These are phyloP conservation scores for Drosophila pandora DNA, from an alignment of 1,140 invertebrate genomes.

Conservation along the genomic window DNA sequence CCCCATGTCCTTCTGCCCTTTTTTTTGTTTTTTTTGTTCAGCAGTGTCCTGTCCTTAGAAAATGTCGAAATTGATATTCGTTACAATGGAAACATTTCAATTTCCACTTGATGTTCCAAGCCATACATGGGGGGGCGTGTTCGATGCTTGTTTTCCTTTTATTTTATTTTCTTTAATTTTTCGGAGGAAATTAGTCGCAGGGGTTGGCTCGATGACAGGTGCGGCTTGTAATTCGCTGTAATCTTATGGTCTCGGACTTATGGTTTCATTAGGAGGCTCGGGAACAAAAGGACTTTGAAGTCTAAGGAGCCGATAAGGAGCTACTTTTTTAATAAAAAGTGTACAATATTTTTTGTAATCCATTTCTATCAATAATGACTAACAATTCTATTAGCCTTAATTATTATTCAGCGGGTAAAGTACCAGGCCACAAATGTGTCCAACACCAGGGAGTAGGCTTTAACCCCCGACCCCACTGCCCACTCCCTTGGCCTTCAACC, in stretches of 20 bases:
- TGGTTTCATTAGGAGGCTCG: constrained; percentile 12
- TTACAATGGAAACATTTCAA: constrained; percentile 76
- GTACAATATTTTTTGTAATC: too few relatives aligned
- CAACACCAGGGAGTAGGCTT: constrained; percentile 40
- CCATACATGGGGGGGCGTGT: constrained; percentile 45
- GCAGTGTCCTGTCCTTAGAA: constrained; percentile 36
- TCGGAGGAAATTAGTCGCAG: constrained; percentile 33
- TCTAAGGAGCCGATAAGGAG: neutral
- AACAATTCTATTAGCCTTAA: constrained; percentile 79
- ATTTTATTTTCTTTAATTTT: constrained; percentile 27
- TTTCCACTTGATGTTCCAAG: constrained; percentile 68
- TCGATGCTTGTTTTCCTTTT: neutral
- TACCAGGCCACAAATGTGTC: constrained; percentile 62
- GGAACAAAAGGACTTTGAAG: constrained; percentile 1
- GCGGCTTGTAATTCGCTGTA: constrained; percentile 47
- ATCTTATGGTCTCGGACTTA: constrained; percentile 24
- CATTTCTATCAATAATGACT: constrained; percentile 13
- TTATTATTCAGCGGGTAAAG: constrained; percentile 69
- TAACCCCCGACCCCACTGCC: constrained; percentile 10
- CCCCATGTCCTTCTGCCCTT: constrained; percentile 42
- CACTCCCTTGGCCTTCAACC: constrained; percentile 3
- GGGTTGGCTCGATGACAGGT: constrained; percentile 55
- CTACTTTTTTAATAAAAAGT: neutral
- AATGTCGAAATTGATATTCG: constrained; percentile 79
- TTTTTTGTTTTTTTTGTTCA: constrained; percentile 18